Evolutionary conservation across 2,113 vertebrate genomes (phyloP).

Genomic region (Dasyprocta punctata): DNA sequence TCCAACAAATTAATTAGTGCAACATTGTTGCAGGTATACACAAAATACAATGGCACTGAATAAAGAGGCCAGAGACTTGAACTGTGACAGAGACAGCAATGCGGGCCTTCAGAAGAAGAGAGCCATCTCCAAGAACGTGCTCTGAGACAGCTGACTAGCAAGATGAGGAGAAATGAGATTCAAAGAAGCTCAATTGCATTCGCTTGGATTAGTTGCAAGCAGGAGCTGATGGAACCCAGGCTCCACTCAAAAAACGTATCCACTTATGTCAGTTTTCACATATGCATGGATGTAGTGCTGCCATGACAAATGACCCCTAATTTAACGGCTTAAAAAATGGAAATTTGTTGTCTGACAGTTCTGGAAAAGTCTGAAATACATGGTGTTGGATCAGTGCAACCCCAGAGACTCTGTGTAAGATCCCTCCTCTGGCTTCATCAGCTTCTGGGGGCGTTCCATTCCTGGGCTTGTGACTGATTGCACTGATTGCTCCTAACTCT

Average conservation of each 20-base stretch:
- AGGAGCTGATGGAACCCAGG: not conserved
- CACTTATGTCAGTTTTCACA: not conserved
- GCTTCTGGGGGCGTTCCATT: not conserved
- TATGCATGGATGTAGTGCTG: not conserved
- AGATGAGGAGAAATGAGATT: not conserved
- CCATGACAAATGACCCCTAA: not conserved
- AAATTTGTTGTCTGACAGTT: not conserved
- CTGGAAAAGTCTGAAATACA: not conserved
- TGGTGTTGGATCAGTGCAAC: accelerated
- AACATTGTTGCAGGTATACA: not conserved
- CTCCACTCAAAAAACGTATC: not conserved
- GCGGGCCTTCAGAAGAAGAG: not conserved
- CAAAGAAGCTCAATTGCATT: not conserved
- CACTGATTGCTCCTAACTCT: not conserved
- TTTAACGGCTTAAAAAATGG: not conserved
- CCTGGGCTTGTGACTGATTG: not conserved
- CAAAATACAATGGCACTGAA: not conserved
- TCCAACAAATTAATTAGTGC: not conserved
- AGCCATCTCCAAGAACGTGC: not conserved
- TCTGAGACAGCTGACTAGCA: not conserved
- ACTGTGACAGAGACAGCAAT: not conserved
- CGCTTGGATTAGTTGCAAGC: not conserved
- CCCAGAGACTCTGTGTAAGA: too few species aligned
- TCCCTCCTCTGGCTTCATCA: not conserved
- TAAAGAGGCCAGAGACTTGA: not conserved